Percentiles rank a stretch among this genome's conserved stretches.
These are phyloP conservation scores for Nyctibius bracteatus DNA, from an alignment of 2,113 vertebrate species.

Conservation along the genomic window DNA sequence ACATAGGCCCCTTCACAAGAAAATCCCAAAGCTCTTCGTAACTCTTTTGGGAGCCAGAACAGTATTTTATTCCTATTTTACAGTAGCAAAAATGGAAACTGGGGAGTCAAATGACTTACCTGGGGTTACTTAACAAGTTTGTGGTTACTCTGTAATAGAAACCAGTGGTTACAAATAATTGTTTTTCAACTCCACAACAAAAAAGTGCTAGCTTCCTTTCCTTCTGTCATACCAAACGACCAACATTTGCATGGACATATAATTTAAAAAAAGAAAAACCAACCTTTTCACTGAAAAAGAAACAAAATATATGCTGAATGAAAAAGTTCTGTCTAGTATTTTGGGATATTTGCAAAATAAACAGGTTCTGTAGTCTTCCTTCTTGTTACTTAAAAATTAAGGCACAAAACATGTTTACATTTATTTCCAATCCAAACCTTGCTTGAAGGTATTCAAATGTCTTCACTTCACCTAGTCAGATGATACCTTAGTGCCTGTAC, in stretches of 20 bases:
- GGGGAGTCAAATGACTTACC: accelerated
- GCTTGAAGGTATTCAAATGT: neutral
- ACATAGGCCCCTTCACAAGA: neutral
- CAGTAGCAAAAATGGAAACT: neutral
- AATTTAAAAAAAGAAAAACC: neutral
- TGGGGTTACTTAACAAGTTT: neutral
- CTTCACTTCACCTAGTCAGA: neutral
- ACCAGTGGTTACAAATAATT: neutral
- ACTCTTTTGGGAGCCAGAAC: neutral
- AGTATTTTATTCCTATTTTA: neutral
- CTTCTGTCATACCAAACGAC: neutral
- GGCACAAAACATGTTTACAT: neutral
- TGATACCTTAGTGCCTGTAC: neutral
- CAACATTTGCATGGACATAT: neutral
- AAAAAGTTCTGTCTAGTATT: neutral
- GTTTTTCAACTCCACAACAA: neutral
- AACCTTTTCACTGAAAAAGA: neutral
- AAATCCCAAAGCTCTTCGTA: neutral
- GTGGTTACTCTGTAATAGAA: neutral
- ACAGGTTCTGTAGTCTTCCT: neutral
- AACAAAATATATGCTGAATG: neutral
- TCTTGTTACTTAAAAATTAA: neutral
- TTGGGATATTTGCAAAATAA: neutral
- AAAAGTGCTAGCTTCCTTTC: neutral
- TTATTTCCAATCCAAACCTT: neutral